These are phyloP conservation scores for Chaetodon trifasciatus DNA, from an alignment of 2,797 vertebrate species.

Conservation along the genomic window DNA sequence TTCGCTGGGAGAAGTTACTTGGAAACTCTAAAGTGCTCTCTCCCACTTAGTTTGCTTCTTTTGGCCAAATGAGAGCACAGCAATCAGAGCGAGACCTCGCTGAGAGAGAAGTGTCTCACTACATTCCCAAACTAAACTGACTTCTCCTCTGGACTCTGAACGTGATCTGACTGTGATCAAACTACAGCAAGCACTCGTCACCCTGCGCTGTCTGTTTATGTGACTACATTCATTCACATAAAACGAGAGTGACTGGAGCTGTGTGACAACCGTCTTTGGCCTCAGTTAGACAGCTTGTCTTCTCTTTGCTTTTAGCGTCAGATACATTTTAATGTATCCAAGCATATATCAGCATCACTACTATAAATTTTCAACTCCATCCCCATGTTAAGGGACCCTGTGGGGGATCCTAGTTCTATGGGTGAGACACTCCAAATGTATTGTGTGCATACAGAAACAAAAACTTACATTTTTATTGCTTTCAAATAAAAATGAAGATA, in stretches of 20 bases:
- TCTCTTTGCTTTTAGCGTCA: background rate
- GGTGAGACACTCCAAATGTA: background rate
- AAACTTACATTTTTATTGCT: background rate
- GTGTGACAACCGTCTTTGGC: background rate
- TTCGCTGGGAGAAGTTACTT: constrained; percentile 55
- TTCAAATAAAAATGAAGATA: background rate
- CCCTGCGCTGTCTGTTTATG: background rate
- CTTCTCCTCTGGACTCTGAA: constrained; percentile 19
- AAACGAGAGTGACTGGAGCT: background rate
- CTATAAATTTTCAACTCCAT: background rate
- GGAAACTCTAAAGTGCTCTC: constrained; percentile 42
- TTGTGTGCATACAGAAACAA: background rate
- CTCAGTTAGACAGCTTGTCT: background rate
- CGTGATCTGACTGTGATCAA: constrained; percentile 32
- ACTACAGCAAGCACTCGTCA: background rate
- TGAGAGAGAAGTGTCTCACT: constrained; percentile 27
- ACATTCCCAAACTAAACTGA: constrained; percentile 27
- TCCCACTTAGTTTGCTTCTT: constrained; percentile 49
- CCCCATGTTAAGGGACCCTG: background rate
- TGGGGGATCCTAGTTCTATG: background rate
- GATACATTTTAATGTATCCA: background rate
- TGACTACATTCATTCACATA: background rate
- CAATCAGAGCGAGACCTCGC: constrained; percentile 51
- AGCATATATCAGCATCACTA: background rate
- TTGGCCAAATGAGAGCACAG: constrained; percentile 48